A percentile compares a stretch with the other conserved stretches of the same genome.
These are phyloP conservation scores for Haemorhous mexicanus DNA, from an alignment of 2,113 vertebrate genomes.

Conservation along the genomic window DNA sequence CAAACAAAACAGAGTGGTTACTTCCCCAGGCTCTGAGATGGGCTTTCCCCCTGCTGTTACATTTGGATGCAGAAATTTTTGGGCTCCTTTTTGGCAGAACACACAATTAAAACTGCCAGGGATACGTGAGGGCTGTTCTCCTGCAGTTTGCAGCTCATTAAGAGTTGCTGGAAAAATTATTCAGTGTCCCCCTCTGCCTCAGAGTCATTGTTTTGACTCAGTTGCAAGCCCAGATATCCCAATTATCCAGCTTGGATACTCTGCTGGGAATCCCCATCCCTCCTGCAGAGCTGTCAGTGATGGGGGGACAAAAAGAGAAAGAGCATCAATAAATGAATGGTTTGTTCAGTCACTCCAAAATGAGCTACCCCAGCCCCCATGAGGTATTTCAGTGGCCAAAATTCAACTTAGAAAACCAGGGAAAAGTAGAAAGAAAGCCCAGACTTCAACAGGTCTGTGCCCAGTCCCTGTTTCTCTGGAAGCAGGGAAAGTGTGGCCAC, in stretches of 20 bases:
- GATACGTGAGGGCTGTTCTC: neutral
- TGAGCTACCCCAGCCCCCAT: neutral
- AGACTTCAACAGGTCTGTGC: neutral
- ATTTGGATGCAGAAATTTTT: neutral
- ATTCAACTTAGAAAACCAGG: neutral
- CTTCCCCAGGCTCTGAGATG: neutral
- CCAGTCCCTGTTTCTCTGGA: neutral
- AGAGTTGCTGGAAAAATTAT: neutral
- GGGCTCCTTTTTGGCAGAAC: neutral
- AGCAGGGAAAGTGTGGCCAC: neutral
- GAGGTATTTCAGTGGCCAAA: neutral
- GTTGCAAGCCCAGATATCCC: neutral
- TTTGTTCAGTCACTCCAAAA: neutral
- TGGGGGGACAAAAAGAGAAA: neutral
- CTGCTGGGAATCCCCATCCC: neutral
- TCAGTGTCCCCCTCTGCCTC: neutral
- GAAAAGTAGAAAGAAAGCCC: neutral
- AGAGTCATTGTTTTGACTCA: neutral
- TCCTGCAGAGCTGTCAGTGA: conserved; percentile 1
- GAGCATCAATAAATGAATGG: neutral
- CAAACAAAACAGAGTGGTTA: neutral
- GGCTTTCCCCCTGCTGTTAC: neutral
- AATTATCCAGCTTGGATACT: neutral
- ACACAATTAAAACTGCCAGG: neutral
- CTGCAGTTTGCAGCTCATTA: neutral